phyloP scores from a whole-genome alignment of 2,888 invertebrate species.

The Dermolepida albohirtum region DNA sequence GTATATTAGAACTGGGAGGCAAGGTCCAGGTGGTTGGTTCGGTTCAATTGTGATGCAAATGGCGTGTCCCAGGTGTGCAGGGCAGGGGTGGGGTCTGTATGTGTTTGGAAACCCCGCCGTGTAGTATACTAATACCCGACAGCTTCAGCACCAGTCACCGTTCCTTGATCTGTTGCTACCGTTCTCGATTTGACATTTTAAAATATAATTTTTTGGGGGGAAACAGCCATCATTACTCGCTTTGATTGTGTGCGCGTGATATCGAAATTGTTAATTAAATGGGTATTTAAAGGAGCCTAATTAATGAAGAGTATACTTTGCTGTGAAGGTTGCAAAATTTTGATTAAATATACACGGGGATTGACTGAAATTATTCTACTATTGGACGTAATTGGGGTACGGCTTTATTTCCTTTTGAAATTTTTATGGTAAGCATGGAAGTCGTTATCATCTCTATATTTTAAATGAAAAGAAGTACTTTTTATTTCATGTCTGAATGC shows the following conservation, averaged over 20 bases:
- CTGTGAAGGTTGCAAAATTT: too few relatives aligned
- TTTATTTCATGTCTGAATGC: too few relatives aligned
- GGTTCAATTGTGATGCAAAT: constrained; percentile 56
- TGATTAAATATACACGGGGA: too few relatives aligned
- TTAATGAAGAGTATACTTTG: too few relatives aligned
- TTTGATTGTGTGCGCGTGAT: not conserved
- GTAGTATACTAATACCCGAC: constrained; percentile 30
- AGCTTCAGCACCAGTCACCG: constrained; percentile 46
- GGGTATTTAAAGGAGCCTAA: too few relatives aligned
- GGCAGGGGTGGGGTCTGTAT: constrained; percentile 48
- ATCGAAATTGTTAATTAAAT: too few relatives aligned
- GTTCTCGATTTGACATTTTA: constrained; percentile 41
- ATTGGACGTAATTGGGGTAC: too few relatives aligned
- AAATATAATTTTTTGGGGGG: not conserved
- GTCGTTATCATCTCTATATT: too few relatives aligned
- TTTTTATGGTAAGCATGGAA: too few relatives aligned
- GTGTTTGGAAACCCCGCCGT: constrained; percentile 43
- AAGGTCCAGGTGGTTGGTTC: constrained; percentile 56
- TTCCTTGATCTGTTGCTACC: constrained; percentile 45
- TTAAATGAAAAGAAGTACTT: too few relatives aligned
- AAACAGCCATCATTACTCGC: not conserved
- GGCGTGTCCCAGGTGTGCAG: constrained; percentile 54
- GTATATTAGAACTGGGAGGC: constrained; percentile 50
- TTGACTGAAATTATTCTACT: too few relatives aligned
- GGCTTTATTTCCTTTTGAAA: too few relatives aligned